Base-by-base conservation (phyloP, 2,113 vertebrate species). In the Neotragus pygmaeus region DNA sequence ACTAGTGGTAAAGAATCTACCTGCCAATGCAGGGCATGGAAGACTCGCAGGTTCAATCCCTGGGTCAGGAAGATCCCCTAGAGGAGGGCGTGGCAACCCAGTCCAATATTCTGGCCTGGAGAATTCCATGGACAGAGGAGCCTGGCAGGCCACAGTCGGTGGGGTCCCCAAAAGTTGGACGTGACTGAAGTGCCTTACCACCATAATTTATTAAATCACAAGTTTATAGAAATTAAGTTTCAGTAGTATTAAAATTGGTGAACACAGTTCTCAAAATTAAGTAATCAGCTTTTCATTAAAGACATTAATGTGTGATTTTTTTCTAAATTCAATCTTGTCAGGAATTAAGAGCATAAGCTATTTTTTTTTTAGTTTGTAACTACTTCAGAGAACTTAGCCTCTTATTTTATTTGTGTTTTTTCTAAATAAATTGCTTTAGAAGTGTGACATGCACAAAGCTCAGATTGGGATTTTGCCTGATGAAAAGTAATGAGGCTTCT, bases 91-190 rank as follows among this genome's bases (percentile, higher is more conserved):
- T 39, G 19, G 66, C 10, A 23, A 11, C 4, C n/a, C n/a, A 23
- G 5, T 23, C n/a, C 66, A 39, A 6, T 39, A 12, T 6, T 39
- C n/a, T 70, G 39, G 66, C n/a, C 19, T 70, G n/a, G n/a, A 70
- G 66, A 70, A 39, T 39, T 6, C n/a, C 66, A 6, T 23, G 66
- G 10, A 70, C 5, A 23, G n/a, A 70, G n/a, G 19, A 70, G n/a
- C n/a, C 66, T 70, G 19, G 66, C 0, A 0, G 19, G n/a, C n/a
- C 12, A 70, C 4, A 19, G 66, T 21, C 2, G 0, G 21, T 6
- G n/a, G 64, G 64, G n/a, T 36, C 17, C 64, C 66, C 19, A 39
- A 23, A 19, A 70, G 10, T 6, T 12, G 66, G n/a, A 70, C 66
- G 23, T 6, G 10, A 70, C 66, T 39, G 19, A 70, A 70, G n/a